These are phyloP conservation scores for Microctonus brassicae DNA, from an alignment of 2,888 invertebrate genomes.

Conservation along the genomic window DNA sequence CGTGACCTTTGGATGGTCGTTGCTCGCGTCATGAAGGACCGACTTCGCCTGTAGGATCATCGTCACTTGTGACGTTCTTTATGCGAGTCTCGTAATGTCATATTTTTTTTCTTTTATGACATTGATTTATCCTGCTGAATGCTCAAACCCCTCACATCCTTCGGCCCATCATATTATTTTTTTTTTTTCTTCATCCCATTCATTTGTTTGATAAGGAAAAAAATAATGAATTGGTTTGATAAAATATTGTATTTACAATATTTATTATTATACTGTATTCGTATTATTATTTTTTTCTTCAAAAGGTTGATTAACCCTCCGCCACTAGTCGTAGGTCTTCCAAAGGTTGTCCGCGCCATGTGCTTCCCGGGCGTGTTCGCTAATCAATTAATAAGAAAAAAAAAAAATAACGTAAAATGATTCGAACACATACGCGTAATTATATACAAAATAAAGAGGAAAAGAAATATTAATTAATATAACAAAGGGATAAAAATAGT, in stretches of 20 bases:
- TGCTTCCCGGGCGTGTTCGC: constrained; percentile 35
- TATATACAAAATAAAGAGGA: constrained; percentile 22
- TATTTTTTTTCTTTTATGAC: neutral
- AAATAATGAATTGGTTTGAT: neutral
- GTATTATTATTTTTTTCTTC: neutral
- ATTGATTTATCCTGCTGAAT: constrained; percentile 31
- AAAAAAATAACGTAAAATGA: constrained; percentile 20
- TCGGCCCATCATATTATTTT: constrained; percentile 7
- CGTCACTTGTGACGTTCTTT: constrained; percentile 36
- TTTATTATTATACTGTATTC: neutral
- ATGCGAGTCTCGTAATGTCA: constrained; percentile 43
- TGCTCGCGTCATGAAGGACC: constrained; percentile 37
- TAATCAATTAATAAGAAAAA: constrained; percentile 12
- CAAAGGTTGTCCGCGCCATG: constrained; percentile 39
- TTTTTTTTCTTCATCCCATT: constrained; percentile 13
- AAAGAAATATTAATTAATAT: constrained; percentile 2
- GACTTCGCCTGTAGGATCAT: constrained; percentile 35
- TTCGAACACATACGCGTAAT: neutral
- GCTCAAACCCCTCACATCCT: constrained; percentile 18
- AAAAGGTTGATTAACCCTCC: constrained; percentile 21
- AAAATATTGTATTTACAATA: neutral
- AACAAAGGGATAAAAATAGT: neutral
- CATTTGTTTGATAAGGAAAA: neutral
- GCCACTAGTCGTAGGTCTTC: constrained; percentile 36
- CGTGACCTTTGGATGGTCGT: constrained; percentile 64